A percentile compares a stretch with the other conserved stretches of the same genome.
These are phyloP conservation scores for Parus major DNA, from an alignment of 2,113 vertebrate genomes.

Conservation along the genomic window DNA sequence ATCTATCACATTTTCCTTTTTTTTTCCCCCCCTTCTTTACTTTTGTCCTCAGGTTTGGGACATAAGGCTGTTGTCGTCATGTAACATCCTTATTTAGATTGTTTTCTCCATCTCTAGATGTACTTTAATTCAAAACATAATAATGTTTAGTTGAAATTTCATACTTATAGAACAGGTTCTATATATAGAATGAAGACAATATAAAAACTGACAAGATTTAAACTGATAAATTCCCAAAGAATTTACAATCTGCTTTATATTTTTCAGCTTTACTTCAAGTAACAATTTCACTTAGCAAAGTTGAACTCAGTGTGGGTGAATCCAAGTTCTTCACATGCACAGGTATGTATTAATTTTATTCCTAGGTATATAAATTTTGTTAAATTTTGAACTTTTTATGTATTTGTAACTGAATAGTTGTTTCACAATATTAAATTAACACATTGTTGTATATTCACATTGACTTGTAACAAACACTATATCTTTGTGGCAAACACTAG, in stretches of 20 bases:
- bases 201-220: not conserved
- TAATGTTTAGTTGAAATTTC: not conserved
- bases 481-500: not conserved
- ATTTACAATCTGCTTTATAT: not conserved
- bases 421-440: not conserved
- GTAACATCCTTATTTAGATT: not conserved
- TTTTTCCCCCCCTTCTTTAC: not conserved
- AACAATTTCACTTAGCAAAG: constrained; percentile 96
- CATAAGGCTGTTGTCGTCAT: rapidly evolving
- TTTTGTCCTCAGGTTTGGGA: not conserved
- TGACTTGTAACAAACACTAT: not conserved
- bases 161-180: not conserved
- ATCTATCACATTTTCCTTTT: not conserved
- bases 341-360: constrained; percentile 76
- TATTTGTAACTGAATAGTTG: not conserved
- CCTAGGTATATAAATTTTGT: not conserved
- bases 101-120: not conserved
- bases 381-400: not conserved
- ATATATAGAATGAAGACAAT: not conserved
- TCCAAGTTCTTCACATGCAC: constrained; percentile 99
- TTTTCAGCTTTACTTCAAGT: constrained; percentile 92
- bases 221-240: not conserved
- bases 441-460: not conserved
- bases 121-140: not conserved
- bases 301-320: constrained; percentile 96